Conservation (phyloP, 2,888 invertebrate genomes). For the Poecilobothrus nobilitatus region DNA sequence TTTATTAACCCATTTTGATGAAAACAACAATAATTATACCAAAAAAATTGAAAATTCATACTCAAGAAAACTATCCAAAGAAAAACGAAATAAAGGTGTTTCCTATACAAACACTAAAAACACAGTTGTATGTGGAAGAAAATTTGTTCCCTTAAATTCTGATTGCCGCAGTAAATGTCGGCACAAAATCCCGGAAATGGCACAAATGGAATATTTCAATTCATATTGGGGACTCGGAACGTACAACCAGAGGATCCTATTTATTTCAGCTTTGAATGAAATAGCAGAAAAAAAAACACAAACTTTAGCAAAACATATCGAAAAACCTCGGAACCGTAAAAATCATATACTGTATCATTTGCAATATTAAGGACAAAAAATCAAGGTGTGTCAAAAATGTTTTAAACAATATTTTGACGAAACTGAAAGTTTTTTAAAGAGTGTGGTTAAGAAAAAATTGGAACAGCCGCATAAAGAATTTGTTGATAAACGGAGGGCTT, state of each 20-base stretch:
- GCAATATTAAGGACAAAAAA: conserved; percentile 20
- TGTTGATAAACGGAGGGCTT: conserved; percentile 18
- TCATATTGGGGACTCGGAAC: conserved; percentile 8
- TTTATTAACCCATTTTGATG: too few relatives aligned
- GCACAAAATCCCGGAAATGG: background rate
- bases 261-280: background rate
- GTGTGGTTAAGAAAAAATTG: conserved; percentile 21
- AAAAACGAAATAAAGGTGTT: too few relatives aligned
- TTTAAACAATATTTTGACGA: conserved; percentile 23
- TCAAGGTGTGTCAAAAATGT: conserved; percentile 24
- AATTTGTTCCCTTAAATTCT: background rate
- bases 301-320: background rate
- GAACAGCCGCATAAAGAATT: conserved; percentile 7
- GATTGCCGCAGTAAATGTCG: conserved; percentile 5
- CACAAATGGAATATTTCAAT: background rate
- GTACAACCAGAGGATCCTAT: background rate
- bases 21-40: too few relatives aligned
- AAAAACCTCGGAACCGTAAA: background rate
- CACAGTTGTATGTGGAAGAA: background rate
- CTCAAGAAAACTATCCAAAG: too few relatives aligned
- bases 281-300: conserved; percentile 5
- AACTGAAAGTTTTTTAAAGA: conserved; percentile 23
- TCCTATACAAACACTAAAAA: too few relatives aligned
- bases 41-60: too few relatives aligned
- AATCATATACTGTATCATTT: conserved; percentile 9